phyloP scores from a whole-genome alignment of 2,113 vertebrate species.

The Myodes glareolus region DNA sequence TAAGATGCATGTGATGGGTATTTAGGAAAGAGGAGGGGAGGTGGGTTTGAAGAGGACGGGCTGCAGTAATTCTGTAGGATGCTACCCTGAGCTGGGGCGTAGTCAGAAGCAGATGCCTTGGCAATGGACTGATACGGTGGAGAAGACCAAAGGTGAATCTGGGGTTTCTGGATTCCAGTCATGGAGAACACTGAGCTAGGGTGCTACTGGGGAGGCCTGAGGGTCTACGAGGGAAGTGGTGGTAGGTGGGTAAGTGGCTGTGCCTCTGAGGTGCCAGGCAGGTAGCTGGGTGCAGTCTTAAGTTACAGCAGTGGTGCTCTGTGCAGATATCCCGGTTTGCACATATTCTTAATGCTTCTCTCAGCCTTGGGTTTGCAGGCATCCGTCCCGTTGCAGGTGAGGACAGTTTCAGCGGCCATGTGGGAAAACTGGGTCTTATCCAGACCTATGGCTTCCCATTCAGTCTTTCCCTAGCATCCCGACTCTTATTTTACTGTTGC shows the following conservation, averaged over 20 bases:
- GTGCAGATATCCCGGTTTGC: neutral
- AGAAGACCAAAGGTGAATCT: neutral
- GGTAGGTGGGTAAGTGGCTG: neutral
- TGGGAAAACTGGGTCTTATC: neutral
- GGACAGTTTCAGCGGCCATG: neutral
- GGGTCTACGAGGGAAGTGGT: neutral
- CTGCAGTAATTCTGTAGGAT: neutral
- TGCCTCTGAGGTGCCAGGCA: neutral
- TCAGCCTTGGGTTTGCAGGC: neutral
- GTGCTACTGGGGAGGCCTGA: neutral
- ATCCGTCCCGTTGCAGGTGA: neutral
- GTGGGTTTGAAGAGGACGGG: neutral
- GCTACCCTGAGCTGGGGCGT: neutral
- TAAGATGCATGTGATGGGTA: neutral
- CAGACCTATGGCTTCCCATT: neutral
- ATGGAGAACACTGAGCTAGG: neutral
- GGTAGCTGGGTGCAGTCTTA: neutral
- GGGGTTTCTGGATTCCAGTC: neutral
- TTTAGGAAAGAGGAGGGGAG: neutral
- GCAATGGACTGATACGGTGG: fast-evolving
- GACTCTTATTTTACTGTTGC: neutral
- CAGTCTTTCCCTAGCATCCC: neutral
- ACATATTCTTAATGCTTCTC: neutral
- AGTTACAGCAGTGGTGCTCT: neutral
- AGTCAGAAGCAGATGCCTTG: neutral